Conservation (phyloP, 2,797 vertebrate genomes). For the Atherinosoma microstoma region DNA sequence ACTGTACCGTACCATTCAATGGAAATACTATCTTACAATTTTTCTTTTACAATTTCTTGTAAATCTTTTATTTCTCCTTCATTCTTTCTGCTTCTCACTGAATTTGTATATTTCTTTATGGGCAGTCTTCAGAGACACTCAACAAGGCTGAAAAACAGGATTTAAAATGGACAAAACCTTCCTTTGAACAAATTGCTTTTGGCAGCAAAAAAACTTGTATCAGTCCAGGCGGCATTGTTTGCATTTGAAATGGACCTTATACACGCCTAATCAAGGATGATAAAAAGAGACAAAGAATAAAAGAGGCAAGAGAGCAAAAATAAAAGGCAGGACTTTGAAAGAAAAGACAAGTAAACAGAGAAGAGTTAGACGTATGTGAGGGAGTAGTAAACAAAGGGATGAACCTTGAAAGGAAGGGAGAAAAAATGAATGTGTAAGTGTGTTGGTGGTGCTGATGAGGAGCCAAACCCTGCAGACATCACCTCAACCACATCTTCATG, state of each 20-base stretch:
- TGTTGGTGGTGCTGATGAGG: conserved; percentile 70
- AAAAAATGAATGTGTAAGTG: conserved; percentile 62
- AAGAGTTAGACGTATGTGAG: conserved; percentile 50
- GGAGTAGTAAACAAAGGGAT: conserved; percentile 72
- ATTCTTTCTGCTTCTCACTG: not conserved
- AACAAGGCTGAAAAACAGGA: conserved; percentile 23
- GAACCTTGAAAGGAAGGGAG: conserved; percentile 49
- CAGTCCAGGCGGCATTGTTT: conserved; percentile 56
- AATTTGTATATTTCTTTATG: conserved; percentile 2
- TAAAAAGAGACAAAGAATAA: conserved; percentile 68
- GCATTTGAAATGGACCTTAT: conserved; percentile 69
- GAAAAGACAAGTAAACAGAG: conserved; percentile 58
- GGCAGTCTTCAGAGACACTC: conserved; percentile 21
- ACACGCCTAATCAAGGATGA: conserved; percentile 59
- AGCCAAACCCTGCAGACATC: conserved; percentile 72
- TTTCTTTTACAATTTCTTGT: not conserved
- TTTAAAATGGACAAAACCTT: conserved; percentile 34
- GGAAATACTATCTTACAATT: not conserved
- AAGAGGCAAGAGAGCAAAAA: conserved; percentile 63
- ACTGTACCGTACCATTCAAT: not conserved
- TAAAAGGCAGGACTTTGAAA: conserved; percentile 57
- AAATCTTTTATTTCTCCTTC: not conserved
- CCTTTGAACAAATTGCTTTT: conserved; percentile 58
- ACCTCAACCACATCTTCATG: conserved; percentile 74
- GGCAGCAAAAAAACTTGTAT: conserved; percentile 54